Base-by-base conservation (phyloP, 2,888 invertebrate genomes). In the Zygothrica quintamaculata region DNA sequence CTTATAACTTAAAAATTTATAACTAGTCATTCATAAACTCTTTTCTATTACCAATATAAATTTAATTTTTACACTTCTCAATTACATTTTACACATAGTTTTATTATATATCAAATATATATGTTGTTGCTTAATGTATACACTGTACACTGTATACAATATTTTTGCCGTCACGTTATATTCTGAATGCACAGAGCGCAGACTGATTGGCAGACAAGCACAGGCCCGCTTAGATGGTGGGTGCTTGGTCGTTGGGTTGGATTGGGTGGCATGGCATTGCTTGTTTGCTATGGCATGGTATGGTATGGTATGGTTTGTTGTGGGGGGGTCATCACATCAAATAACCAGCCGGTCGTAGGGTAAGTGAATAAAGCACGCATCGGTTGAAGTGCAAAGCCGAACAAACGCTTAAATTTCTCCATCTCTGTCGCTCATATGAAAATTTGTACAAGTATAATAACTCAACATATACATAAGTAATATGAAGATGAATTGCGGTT, bases 361-460 rank as follows among this genome's bases (percentile, higher is more conserved):
- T 31, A 46, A 71, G 82, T 81, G 67, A 65, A 74, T 76, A 70
- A 74, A 46, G 65, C 71, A 70, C 64, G 71, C 77, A 67, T 75
- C 74, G 51, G 61, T 64, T 43, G 60, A 75, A 36, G 11, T 36
- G 50, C 36, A 57, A 33, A 50, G 46, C 46, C 59, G 34, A 39
- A 25, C 9, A 29, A 68, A 15, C 50, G 31, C 29, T 26, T 22
- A n/a, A 3, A 31, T 16, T 15, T n/a, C 1, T 12, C 4, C n/a
- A 39, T 22, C 3, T 3, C 25, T 37, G 34, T 29, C 47, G 16
- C 33, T 12, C 52, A 42, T 42, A 22, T 22, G 18, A 22, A 22
- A 22, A 22, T 22, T 22, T 22, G 18, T 22, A 5, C 2, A 5
- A 34, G 34, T n/a, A 9, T 29, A 39, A 29, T 50, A 40, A 42